Base-by-base conservation (phyloP, 2,797 vertebrate species). In the Tenualosa thibaudeaui region DNA sequence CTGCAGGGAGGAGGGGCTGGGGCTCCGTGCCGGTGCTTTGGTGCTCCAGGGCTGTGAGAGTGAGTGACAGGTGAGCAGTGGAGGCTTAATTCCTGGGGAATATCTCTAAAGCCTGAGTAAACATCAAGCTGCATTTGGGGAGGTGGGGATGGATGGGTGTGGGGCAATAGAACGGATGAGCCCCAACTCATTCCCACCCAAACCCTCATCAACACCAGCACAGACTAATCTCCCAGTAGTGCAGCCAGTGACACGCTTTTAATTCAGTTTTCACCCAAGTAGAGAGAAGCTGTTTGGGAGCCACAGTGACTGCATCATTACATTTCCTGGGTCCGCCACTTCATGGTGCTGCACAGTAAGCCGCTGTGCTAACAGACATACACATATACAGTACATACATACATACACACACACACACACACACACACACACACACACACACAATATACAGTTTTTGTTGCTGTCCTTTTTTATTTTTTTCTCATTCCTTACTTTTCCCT, bases 61-160 rank as follows among this genome's bases (percentile, higher is more conserved):
- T 91, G 89, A 90, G 87, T 93, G 94, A 94, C 93, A 94, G 93
- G 91, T 94, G 92, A 92, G 90, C 83, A 87, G 91, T 85, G 86
- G 17, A 85, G 91, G 91, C 89, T 91, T 93, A 90, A 93, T 93
- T 93, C 93, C 90, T 86, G 84, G 75, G 90, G 90, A 91, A 91
- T 90, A 87, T 90, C 85, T 92, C 92, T 87, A 92, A 91, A 91
- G 91, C 89, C 90, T 91, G 87, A 87, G 91, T 91, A 92, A 92
- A 92, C 92, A 94, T 90, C 82, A 54, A 46, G 84, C 88, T 91
- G 89, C 85, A 92, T 92, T 91, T 89, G 87, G 85, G 87, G 84
- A 51, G 65, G 83, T 85, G 86, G 83, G 85, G 83, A 88, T 86
- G 85, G 88, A 85, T 54, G 6, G 60, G 71, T 0, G 56, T 89